Evolutionary conservation across 1,140 invertebrate species (phyloP), one percentile per base, ranked within the genome.

Genomic region (Stegodyphus mimosarum): DNA sequence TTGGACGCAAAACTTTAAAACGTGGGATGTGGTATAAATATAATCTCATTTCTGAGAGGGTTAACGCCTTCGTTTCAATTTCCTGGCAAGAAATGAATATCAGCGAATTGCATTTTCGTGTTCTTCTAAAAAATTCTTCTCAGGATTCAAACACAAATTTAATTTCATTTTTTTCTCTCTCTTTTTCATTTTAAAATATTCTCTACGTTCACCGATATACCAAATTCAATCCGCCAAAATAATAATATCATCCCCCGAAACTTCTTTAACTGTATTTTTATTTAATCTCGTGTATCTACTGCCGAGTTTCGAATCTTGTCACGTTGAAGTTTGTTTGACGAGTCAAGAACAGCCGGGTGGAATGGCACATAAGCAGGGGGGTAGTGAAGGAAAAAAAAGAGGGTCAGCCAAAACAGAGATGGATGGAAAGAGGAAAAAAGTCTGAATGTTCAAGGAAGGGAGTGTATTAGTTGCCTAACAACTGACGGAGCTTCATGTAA

Each of bases 401-500:
- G 48, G 7, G 48, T 10, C 64, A 33, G 33, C 33, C 33, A 33
- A 33, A 33, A 33, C 33, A 33, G 33, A 33, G 33, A 33, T 33
- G 33, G 33, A 33, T 33, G 33, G 33, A 33, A 33, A 33, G 33
- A 33, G 33, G 33, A 53, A 53, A 67, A 83, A 66, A 18, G 48
- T 64, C 80, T 83, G 71, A 74, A 83, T 83, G 80, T 74, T 83
- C 70, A 83, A 74, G 71, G 80, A 83, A 73, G 71, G 60, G 70
- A 83, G 80, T 83, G 72, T 83, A 83, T 83, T 83, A 83, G 80
- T 83, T 83, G 70, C 55, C 80, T 74, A 83, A 83, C 80, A 83
- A 83, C 71, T 83, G 80, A 17, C 60, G 11, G 70, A 67, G 80
- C 49, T 74, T 83, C 80, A 67, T 83, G 80, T 83, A 83, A 83